Conservation (phyloP, 1,140 invertebrate genomes). For the Pseudomyrmex dendroicus region DNA sequence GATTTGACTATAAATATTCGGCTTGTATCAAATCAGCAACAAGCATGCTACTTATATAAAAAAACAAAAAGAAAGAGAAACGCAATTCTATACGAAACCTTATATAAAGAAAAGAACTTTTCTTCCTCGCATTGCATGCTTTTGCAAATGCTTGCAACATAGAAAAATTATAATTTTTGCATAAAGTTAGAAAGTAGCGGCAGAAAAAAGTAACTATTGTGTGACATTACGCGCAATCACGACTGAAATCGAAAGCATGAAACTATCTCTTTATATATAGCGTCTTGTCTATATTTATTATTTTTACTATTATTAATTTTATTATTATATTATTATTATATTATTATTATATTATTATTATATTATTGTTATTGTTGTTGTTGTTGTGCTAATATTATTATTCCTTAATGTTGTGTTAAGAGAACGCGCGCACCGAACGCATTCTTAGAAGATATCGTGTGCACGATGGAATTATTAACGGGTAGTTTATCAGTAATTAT, state of each 20-base stretch:
- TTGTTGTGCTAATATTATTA: not conserved
- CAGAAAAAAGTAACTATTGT: not conserved
- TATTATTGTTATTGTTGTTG: not conserved
- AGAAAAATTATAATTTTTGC: conserved; percentile 27
- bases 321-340: not conserved
- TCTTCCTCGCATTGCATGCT: conserved; percentile 6
- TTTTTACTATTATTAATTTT: conserved; percentile 1
- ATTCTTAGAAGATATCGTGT: not conserved
- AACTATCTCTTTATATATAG: not conserved
- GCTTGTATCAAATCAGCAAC: too few species aligned
- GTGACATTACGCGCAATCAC: not conserved
- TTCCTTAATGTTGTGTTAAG: conserved; percentile 10
- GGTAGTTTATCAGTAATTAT: not conserved
- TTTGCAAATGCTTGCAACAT: not conserved
- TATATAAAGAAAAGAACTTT: not conserved
- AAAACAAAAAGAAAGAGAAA: not conserved
- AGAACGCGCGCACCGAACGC: conserved; percentile 20
- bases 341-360: not conserved
- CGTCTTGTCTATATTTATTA: conserved; percentile 38
- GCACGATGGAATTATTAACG: not conserved
- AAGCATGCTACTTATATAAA: too few species aligned
- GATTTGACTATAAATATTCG: too few species aligned
- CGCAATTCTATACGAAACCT: not conserved
- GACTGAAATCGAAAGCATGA: not conserved
- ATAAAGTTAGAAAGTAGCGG: not conserved